phyloP scores from a whole-genome alignment of 2,888 invertebrate genomes.

The Hyppa rectilinea region DNA sequence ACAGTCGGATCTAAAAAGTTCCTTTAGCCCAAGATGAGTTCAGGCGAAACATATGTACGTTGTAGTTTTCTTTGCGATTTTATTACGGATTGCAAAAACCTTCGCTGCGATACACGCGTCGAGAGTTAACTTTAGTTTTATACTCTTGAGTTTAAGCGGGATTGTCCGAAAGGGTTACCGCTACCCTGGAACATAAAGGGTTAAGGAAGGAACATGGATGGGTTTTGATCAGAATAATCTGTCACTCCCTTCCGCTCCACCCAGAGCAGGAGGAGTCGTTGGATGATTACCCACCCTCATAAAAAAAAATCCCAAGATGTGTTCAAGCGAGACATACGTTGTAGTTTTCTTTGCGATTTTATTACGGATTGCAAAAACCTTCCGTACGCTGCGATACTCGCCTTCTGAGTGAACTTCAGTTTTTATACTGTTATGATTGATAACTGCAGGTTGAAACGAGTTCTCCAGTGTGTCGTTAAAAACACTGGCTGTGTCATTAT shows the following conservation, averaged over 20 bases:
- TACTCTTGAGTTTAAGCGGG: too few species aligned
- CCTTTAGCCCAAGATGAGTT: constrained; percentile 55
- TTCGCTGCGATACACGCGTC: constrained; percentile 27
- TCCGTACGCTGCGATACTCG: constrained; percentile 23
- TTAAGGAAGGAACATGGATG: too few species aligned
- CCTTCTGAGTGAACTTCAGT: constrained; percentile 47
- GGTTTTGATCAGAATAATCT: too few species aligned
- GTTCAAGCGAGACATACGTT: constrained; percentile 52
- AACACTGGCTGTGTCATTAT: constrained; percentile 53
- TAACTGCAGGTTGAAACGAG: constrained; percentile 62
- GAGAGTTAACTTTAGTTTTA: constrained; percentile 58
- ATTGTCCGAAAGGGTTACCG: too few species aligned
- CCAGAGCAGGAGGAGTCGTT: too few species aligned
- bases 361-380: constrained; percentile 52
- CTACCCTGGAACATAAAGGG: too few species aligned
- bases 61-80: constrained; percentile 52
- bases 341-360: constrained; percentile 53
- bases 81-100: constrained; percentile 53
- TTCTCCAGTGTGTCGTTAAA: constrained; percentile 48
- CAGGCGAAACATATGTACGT: constrained; percentile 44
- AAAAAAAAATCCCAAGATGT: too few species aligned
- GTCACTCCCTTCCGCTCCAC: too few species aligned
- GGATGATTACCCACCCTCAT: too few species aligned
- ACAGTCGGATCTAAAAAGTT: constrained; percentile 63
- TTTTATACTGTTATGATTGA: constrained; percentile 68